Conservation (phyloP, 2,797 vertebrate genomes). For the Myotis vivesi region DNA sequence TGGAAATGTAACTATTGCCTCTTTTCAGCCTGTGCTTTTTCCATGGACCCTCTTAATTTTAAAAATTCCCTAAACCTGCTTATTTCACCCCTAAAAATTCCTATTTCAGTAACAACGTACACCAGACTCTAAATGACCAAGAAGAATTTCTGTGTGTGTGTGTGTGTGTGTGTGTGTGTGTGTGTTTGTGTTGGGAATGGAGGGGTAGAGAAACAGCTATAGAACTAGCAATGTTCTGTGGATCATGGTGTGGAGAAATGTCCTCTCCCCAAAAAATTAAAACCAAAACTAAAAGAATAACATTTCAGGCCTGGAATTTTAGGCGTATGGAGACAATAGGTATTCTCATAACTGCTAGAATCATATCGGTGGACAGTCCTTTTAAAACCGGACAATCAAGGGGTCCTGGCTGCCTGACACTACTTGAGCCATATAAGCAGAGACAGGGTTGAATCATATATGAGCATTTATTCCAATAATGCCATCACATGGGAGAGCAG, state of each 20-base stretch:
- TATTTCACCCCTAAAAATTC: too few species aligned
- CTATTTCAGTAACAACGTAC: neutral
- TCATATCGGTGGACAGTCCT: neutral
- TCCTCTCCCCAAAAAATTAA: neutral
- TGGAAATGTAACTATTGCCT: too few species aligned
- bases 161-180: neutral
- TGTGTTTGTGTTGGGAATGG: neutral
- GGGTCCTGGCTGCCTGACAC: neutral
- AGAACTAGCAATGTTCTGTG: neutral
- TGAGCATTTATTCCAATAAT: neutral
- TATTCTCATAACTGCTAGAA: slow-evolving; percentile 12
- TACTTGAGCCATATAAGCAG: neutral
- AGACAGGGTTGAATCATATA: neutral
- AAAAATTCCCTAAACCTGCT: too few species aligned
- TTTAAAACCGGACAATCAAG: neutral
- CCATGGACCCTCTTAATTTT: too few species aligned
- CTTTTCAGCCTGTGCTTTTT: too few species aligned
- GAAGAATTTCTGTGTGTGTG: neutral
- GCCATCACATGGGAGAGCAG: neutral
- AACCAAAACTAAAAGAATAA: slow-evolving; percentile 36
- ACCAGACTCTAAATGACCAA: neutral
- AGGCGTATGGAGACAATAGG: neutral
- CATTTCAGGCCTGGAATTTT: neutral
- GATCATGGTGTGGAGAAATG: neutral
- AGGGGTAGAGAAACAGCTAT: neutral